Evolutionary conservation across 2,797 vertebrate species (phyloP).

Genomic region (Gallinago nigripennis): DNA sequence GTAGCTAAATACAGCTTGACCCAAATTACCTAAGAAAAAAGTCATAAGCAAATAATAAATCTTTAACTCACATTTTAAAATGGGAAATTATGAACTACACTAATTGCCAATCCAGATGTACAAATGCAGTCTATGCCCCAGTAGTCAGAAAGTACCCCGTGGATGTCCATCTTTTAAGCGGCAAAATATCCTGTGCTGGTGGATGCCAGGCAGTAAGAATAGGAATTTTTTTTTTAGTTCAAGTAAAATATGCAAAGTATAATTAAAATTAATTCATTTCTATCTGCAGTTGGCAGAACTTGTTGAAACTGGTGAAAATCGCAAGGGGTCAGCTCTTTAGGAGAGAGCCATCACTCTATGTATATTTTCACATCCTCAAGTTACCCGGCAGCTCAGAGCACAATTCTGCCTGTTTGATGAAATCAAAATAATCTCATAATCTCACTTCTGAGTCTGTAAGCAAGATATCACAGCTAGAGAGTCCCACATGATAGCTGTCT

Average conservation of each 20-base stretch:
- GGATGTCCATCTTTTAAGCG: background rate
- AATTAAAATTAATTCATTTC: background rate
- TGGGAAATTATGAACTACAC: background rate
- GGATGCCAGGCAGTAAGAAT: background rate
- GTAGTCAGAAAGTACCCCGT: background rate
- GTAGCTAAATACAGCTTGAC: background rate
- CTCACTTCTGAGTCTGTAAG: background rate
- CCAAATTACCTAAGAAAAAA: background rate
- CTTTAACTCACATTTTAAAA: background rate
- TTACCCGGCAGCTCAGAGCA: background rate
- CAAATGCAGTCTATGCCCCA: background rate
- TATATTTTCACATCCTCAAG: background rate
- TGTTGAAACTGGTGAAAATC: background rate
- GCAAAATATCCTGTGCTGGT: background rate
- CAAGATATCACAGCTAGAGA: background rate
- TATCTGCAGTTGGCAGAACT: background rate
- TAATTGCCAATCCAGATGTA: background rate
- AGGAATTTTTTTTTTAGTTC: background rate
- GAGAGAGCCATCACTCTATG: background rate
- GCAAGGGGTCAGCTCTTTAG: background rate
- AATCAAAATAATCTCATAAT: background rate
- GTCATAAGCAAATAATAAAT: background rate
- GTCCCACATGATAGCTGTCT: accelerated
- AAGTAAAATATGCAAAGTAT: background rate
- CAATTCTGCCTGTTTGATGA: background rate